Conservation (phyloP, 2,797 vertebrate genomes). For the Paedocypris micromegethes region DNA sequence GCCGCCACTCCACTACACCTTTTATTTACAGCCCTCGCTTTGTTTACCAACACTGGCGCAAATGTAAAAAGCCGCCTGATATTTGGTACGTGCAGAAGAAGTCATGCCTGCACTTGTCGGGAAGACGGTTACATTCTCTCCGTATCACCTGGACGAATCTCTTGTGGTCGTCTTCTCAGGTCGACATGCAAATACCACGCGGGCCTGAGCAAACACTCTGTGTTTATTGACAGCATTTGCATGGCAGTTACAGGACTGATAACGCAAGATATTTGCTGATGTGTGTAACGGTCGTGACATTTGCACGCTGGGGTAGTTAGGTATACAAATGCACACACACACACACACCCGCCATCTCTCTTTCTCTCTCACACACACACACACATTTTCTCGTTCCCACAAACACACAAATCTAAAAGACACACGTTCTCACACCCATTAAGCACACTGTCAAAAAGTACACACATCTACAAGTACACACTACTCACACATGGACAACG, state of each 20-base stretch:
- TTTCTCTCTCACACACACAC: no score
- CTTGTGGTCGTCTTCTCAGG: slow-evolving; percentile 6
- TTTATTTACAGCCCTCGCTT: no score
- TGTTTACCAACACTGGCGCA: neutral
- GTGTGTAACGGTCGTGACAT: neutral
- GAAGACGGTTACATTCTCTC: slow-evolving; percentile 18
- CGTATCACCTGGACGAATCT: slow-evolving; percentile 4
- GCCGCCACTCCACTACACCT: no score
- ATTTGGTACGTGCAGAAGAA: slow-evolving; percentile 25
- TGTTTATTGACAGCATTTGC: slow-evolving; percentile 11
- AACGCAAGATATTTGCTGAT: neutral
- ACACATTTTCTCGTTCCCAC: no score
- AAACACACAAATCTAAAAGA: no score
- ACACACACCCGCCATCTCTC: no score
- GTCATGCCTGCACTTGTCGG: slow-evolving; percentile 56
- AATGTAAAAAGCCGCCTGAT: slow-evolving; percentile 42
- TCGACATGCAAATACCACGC: slow-evolving; percentile 8
- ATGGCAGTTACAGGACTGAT: slow-evolving; percentile 5
- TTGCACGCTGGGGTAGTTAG: no score
- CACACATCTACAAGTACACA: no score
- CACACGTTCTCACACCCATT: no score
- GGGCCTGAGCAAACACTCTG: neutral
- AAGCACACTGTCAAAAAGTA: no score
- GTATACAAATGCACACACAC: no score
- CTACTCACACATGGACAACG: no score